Evolutionary conservation across 2,797 vertebrate species (phyloP).

Genomic region (Carduelis carduelis): DNA sequence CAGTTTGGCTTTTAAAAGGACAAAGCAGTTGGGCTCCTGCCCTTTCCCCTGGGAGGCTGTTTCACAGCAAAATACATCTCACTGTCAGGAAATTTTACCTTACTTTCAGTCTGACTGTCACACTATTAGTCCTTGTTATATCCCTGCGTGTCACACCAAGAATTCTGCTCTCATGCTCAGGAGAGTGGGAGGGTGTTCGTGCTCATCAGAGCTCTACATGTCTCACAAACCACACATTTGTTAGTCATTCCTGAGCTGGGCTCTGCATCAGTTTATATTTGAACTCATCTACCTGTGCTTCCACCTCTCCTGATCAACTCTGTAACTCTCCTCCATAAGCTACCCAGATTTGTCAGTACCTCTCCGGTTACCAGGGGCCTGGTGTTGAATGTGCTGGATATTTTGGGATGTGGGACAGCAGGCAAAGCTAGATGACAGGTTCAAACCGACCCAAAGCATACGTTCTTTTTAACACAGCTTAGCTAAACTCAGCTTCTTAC

Average conservation of each 20-base stretch:
- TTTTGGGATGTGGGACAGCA: not conserved
- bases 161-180: not conserved
- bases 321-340: not conserved
- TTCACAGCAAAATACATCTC: conserved; percentile 2
- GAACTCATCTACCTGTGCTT: conserved; percentile 10
- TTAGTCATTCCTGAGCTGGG: conserved; percentile 43
- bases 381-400: not conserved
- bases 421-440: not conserved
- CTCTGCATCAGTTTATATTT: not conserved
- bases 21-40: not conserved
- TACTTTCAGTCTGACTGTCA: conserved; percentile 18
- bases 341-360: not conserved
- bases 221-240: conserved; percentile 44
- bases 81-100: conserved; percentile 14
- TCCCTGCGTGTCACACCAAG: not conserved
- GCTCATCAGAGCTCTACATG: not conserved
- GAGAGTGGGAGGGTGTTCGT: conserved; percentile 51
- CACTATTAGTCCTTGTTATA: conserved; percentile 44
- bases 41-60: not conserved
- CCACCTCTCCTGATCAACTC: not conserved
- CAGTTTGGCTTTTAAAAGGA: not conserved
- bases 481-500: not conserved
- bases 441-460: not conserved
- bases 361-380: not conserved
- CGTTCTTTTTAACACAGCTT: not conserved